Conservation (phyloP, 2,113 vertebrate species). For the Bambusicola thoracicus region DNA sequence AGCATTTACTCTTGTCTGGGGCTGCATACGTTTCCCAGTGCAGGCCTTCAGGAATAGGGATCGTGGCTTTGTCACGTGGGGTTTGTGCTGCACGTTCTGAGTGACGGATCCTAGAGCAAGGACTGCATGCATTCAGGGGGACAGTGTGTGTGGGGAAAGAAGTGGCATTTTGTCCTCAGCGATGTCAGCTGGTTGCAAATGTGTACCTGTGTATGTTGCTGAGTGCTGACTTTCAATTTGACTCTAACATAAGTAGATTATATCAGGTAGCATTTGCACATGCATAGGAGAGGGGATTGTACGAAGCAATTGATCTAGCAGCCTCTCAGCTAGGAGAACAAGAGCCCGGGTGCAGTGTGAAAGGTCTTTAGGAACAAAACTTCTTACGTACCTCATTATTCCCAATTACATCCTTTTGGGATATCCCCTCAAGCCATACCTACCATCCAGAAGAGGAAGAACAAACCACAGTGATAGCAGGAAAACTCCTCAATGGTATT, state of each 20-base stretch:
- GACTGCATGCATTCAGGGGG: neutral
- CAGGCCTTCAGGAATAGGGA: neutral
- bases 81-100: neutral
- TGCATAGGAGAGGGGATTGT: neutral
- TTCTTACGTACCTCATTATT: neutral
- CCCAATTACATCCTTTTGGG: neutral
- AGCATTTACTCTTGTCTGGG: neutral
- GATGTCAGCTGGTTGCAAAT: neutral
- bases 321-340: neutral
- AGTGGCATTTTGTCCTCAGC: neutral
- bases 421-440: neutral
- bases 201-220: neutral
- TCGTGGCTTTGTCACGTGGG: neutral
- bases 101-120: neutral
- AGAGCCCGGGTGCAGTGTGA: neutral
- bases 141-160: neutral
- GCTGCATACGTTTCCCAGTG: neutral
- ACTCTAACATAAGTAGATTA: neutral
- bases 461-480: neutral
- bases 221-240: neutral
- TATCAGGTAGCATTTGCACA: neutral
- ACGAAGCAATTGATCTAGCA: neutral
- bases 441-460: neutral
- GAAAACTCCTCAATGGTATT: neutral
- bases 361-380: neutral